These are phyloP conservation scores for Gallinago solitaria DNA, from an alignment of 2,797 vertebrate species.

Conservation along the genomic window DNA sequence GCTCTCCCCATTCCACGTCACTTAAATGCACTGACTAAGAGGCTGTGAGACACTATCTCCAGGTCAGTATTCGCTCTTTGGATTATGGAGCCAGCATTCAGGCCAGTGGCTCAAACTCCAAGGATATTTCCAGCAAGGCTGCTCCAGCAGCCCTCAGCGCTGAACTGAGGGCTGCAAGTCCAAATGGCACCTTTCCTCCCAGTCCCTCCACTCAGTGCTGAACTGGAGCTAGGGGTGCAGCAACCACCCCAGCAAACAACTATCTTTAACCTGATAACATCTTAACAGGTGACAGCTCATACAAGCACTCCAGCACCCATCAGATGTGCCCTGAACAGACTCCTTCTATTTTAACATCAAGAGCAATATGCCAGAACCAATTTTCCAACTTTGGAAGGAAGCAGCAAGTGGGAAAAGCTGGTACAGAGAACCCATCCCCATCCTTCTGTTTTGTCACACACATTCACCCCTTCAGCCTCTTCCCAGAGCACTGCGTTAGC, in stretches of 20 bases:
- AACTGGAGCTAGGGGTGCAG: neutral
- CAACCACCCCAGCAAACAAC: neutral
- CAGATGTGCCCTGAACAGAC: neutral
- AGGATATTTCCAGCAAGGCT: neutral
- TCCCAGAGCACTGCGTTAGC: neutral
- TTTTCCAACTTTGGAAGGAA: neutral
- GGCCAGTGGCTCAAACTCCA: neutral
- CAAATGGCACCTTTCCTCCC: neutral
- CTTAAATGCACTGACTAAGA: neutral
- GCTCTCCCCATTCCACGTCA: neutral
- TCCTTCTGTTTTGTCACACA: neutral
- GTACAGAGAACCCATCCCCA: neutral
- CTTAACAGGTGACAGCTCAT: neutral
- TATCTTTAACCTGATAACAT: neutral
- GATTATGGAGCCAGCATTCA: neutral
- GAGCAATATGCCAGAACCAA: neutral
- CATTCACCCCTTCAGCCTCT: neutral
- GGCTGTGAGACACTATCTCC: neutral
- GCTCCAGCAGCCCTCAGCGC: neutral
- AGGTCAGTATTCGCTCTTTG: neutral
- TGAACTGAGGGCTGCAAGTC: neutral
- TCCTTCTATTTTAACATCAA: neutral
- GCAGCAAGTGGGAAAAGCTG: neutral
- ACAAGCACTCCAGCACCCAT: neutral
- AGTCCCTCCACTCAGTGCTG: neutral